These are phyloP conservation scores for Meriones psammophilus DNA, from an alignment of 2,797 vertebrate genomes.

Conservation along the genomic window DNA sequence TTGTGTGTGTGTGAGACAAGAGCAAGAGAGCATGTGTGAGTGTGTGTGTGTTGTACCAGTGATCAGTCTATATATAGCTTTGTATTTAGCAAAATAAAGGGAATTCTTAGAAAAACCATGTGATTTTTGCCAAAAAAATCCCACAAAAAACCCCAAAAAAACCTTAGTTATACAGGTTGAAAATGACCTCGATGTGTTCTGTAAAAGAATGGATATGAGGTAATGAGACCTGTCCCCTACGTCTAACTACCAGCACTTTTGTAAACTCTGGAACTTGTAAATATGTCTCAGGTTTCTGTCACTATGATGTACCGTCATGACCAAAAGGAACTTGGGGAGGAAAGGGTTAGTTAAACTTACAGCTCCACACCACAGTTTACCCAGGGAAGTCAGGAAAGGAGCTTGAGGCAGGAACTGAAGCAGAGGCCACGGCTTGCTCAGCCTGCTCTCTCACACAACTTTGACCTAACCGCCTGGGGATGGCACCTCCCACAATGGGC, in stretches of 20 bases:
- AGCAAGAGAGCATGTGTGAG: background rate
- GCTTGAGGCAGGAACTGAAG: background rate
- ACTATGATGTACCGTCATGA: too few species aligned
- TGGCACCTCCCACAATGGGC: background rate
- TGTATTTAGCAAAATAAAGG: background rate
- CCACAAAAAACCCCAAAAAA: background rate
- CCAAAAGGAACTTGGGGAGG: background rate
- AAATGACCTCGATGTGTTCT: slow-evolving; percentile 29
- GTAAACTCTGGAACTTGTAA: slow-evolving; percentile 34
- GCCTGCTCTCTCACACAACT: background rate
- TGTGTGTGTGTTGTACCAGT: background rate
- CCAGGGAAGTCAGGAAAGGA: background rate
- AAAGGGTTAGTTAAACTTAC: background rate
- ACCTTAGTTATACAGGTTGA: slow-evolving; percentile 18
- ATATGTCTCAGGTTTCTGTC: background rate
- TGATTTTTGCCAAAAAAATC: slow-evolving; percentile 51
- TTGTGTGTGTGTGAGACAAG: too few species aligned
- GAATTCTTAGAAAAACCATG: background rate
- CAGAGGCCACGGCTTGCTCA: background rate
- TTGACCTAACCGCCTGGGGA: background rate
- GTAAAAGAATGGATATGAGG: background rate
- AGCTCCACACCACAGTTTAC: background rate
- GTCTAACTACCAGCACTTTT: background rate
- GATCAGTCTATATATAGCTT: slow-evolving; percentile 22
- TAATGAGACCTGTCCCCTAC: background rate